Base-by-base conservation (phyloP, 2,113 vertebrate species). In the Proterorhinus semilunaris region DNA sequence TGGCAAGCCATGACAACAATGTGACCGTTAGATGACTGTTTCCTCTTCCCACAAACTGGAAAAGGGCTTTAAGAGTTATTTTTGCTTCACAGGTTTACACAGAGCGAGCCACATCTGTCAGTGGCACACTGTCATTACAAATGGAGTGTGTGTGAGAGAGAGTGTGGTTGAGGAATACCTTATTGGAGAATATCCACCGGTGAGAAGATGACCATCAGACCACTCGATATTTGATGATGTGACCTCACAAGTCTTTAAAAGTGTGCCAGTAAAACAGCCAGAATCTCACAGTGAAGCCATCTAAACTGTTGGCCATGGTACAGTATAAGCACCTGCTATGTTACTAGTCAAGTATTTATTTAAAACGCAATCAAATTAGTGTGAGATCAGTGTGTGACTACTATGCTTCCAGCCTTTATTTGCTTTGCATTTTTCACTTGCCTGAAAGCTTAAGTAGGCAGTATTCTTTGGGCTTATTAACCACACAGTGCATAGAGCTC, bases 1-100 rank as follows among this genome's bases (percentile, higher is more conserved):
- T 43, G 27, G 54, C 27, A 27, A 42, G 83, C 86, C 87, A 86
- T 90, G 82, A 89, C 79, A 80, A 86, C 85, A 86, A 72, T 82
- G 75, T 74, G 78, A 67, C 70, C 80, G 74, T 86, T 84, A 80
- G 75, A 68, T 76, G 76, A 83, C 82, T 69, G 55, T 79, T 84
- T 80, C 84, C 86, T 45, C 13, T 83, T 88, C 77, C 74, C 79
- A 66, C 83, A 87, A 72, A 81, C 72, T 82, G 72, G 69, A 87
- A 76, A 65, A 79, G 82, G 84, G 52, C 70, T 81, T 82, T 58
- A 78, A 53, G 64, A 69, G 68, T 77, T 88, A 85, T 88, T 88
- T 89, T 75, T 85, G 75, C 64, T 54, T 62, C 17, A 44, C 55
- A 57, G 66, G 64, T 64, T 61, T 79, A 65, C 71, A 71, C 70